Evolutionary conservation across 2,113 vertebrate genomes (phyloP).

Genomic region (Cebus imitator): DNA sequence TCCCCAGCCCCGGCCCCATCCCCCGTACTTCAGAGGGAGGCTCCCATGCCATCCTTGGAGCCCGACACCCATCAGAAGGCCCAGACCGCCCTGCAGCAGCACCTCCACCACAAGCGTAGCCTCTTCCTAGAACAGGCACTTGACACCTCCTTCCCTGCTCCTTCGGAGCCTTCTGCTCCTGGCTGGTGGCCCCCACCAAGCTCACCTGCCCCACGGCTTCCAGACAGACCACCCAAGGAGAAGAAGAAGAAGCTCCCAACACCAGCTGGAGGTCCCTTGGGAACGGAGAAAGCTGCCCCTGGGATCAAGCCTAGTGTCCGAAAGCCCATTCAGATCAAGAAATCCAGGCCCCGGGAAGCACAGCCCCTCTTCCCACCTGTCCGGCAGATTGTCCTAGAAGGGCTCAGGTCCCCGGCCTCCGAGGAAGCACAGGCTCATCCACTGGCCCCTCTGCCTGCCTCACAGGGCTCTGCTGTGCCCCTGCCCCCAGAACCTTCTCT

Average conservation of each 20-base stretch:
- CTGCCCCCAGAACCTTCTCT: conserved; percentile 77
- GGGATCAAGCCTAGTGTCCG: conserved; percentile 85
- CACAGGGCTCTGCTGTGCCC: conserved; percentile 72
- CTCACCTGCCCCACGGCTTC: conserved; percentile 70
- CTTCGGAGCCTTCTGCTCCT: conserved; percentile 86
- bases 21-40: conserved; percentile 77
- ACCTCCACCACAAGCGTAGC: conserved; percentile 96
- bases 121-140: conserved; percentile 89
- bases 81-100: conserved; percentile 96
- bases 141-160: conserved; percentile 1
- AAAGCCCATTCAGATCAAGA: conserved; percentile 94
- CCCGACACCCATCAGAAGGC: conserved; percentile 88
- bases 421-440: conserved; percentile 72
- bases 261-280: conserved; percentile 35
- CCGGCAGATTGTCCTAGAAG: conserved; percentile 90
- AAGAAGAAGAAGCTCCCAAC: conserved; percentile 90
- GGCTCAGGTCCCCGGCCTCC: conserved; percentile 76
- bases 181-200: conserved; percentile 89
- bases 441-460: conserved; percentile 66
- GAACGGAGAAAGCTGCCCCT: conserved; percentile 82
- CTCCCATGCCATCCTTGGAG: conserved; percentile 22
- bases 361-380: conserved; percentile 92
- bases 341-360: conserved; percentile 91
- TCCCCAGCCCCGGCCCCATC: conserved; percentile 52
- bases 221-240: conserved; percentile 92